A percentile compares a stretch with the other conserved stretches of the same genome.
These are phyloP conservation scores for Mormyrus proboscirostris DNA, from an alignment of 2,797 vertebrate species.

Conservation along the genomic window DNA sequence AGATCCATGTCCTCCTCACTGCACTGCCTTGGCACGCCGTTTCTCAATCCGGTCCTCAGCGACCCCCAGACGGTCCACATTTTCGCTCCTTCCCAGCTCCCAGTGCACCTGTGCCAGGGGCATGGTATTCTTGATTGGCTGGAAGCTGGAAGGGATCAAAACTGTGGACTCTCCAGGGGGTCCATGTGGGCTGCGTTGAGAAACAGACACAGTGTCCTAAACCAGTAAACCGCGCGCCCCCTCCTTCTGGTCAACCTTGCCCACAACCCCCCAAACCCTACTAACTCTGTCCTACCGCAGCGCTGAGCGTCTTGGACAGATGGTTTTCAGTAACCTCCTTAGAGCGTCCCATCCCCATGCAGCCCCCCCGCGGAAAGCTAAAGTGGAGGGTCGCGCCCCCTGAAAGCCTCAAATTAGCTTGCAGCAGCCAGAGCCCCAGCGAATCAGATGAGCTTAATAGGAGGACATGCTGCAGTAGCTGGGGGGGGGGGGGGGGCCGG, in stretches of 20 bases:
- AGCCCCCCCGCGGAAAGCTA: neutral
- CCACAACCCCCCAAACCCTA: neutral
- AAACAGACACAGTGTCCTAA: neutral
- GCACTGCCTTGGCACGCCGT: neutral
- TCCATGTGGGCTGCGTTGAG: neutral
- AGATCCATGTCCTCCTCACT: neutral
- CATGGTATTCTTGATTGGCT: neutral
- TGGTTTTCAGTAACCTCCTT: conserved; percentile 15
- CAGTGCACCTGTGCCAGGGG: neutral
- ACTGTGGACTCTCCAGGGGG: neutral
- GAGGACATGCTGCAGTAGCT: neutral
- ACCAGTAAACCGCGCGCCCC: neutral
- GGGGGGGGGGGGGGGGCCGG: neutral
- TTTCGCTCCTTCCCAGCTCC: neutral
- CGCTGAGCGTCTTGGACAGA: conserved; percentile 17
- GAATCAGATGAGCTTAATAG: neutral
- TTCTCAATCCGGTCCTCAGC: neutral
- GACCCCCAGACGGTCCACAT: neutral
- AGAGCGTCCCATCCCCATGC: neutral
- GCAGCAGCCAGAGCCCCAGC: neutral
- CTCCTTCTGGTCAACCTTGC: neutral
- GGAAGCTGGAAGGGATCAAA: neutral
- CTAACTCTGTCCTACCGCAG: neutral
- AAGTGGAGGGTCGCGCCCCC: neutral
- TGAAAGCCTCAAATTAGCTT: neutral